Evolutionary conservation across 2,888 invertebrate genomes (phyloP).

Genomic region (Homarus gammarus): DNA sequence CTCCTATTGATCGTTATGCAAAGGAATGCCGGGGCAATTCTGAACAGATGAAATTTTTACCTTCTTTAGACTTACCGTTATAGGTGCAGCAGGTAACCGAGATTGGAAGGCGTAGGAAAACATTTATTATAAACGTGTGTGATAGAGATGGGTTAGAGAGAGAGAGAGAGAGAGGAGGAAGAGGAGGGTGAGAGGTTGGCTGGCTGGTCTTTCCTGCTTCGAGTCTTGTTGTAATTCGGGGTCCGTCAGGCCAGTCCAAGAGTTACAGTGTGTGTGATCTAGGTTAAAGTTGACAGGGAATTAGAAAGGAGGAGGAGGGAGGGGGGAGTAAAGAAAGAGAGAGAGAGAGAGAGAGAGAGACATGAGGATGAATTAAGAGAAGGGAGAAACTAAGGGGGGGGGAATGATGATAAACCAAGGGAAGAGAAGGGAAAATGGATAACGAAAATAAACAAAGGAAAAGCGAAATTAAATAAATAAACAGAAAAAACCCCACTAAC

Average conservation of each 20-base stretch:
- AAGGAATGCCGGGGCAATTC: conserved; percentile 52
- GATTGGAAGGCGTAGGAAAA: not conserved
- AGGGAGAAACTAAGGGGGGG: not conserved
- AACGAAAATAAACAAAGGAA: no score
- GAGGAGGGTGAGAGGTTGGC: not conserved
- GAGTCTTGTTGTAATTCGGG: not conserved
- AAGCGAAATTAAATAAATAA: no score
- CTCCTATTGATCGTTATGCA: conserved; percentile 60
- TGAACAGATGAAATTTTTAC: conserved; percentile 24
- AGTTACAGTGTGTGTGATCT: conserved; percentile 27
- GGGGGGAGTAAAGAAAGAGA: conserved; percentile 24
- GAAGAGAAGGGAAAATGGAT: no score
- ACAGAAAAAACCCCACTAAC: no score
- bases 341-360: not conserved
- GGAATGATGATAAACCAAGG: no score
- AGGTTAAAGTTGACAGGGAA: conserved; percentile 51
- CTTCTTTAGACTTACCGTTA: not conserved
- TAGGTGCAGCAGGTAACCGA: not conserved
- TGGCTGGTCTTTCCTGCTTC: no score
- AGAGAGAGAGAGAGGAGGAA: not conserved
- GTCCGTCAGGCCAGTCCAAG: not conserved
- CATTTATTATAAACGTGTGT: not conserved
- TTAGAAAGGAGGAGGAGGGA: conserved; percentile 39
- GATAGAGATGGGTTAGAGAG: not conserved
- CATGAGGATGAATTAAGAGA: not conserved